Percentiles rank a stretch among this genome's conserved stretches.
Conservation (phyloP, 1,140 invertebrate species). For the Drosophila hydei region DNA sequence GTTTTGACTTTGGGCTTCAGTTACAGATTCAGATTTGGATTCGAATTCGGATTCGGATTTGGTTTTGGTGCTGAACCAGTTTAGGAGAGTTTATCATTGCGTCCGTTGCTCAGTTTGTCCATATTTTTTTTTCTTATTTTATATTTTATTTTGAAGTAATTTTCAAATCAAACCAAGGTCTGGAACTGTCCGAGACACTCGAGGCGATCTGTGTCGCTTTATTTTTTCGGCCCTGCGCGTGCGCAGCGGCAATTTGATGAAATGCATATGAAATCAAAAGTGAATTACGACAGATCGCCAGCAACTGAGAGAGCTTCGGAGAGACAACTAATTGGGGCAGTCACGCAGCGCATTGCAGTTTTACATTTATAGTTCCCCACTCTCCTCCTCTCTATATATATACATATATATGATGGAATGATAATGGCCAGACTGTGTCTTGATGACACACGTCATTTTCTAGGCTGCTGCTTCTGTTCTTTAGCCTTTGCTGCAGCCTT, state of each 20-base stretch:
- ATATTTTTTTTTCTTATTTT: conserved; percentile 21
- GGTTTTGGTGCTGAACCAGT: conserved; percentile 40
- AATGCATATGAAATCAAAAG: conserved; percentile 82
- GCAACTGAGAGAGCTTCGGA: conserved; percentile 5
- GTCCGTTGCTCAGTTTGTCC: not conserved
- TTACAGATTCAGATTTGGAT: conserved; percentile 19
- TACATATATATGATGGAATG: conserved; percentile 11
- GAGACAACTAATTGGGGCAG: conserved; percentile 59
- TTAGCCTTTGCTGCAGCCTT: not conserved
- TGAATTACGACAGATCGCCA: conserved; percentile 61
- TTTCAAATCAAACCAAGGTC: conserved; percentile 82
- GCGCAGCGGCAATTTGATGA: conserved; percentile 80
- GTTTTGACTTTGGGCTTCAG: conserved; percentile 22
- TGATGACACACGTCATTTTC: conserved; percentile 28
- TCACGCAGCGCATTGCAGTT: conserved; percentile 60
- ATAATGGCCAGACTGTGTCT: conserved; percentile 4
- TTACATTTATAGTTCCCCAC: conserved; percentile 23
- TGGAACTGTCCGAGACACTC: conserved; percentile 39
- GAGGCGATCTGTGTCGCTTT: conserved; percentile 37
- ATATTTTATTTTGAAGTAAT: conserved; percentile 57
- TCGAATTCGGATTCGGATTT: conserved; percentile 22
- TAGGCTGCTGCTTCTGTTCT: conserved; percentile 34
- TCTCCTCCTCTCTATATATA: not conserved
- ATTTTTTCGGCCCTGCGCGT: too few species aligned
- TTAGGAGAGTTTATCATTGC: conserved; percentile 22